Percentiles rank a stretch among this genome's conserved stretches.
phyloP scores from a whole-genome alignment of 1,140 invertebrate species.

The Lithobius niger region DNA sequence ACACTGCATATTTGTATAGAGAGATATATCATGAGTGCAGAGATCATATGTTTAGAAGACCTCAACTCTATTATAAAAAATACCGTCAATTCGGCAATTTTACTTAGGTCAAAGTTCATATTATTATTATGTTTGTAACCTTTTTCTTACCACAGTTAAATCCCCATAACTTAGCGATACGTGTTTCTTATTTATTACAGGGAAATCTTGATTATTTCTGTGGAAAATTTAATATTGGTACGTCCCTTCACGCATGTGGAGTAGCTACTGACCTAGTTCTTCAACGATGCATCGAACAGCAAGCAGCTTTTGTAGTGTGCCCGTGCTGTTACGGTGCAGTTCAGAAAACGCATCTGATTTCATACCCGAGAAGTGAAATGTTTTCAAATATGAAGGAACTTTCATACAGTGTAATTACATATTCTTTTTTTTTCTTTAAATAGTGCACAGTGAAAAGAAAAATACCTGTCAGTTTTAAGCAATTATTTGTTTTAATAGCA shows the following conservation, averaged over 20 bases:
- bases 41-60: too few species aligned
- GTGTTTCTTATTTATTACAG: conserved; percentile 22
- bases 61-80: too few species aligned
- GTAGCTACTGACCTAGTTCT: conserved; percentile 86
- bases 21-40: too few species aligned
- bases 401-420: too few species aligned
- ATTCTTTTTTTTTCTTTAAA: too few species aligned
- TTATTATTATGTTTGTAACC: neutral
- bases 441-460: too few species aligned
- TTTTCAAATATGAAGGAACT: conserved; percentile 38
- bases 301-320: conserved; percentile 74
- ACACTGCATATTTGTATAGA: too few species aligned
- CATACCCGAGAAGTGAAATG: conserved; percentile 44
- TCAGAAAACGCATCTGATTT: conserved; percentile 49
- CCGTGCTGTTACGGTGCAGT: conserved; percentile 91
- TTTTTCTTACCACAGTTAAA: neutral
- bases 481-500: too few species aligned
- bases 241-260: conserved; percentile 85
- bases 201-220: conserved; percentile 38
- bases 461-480: too few species aligned
- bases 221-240: conserved; percentile 56
- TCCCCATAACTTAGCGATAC: neutral
- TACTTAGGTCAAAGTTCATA: too few species aligned
- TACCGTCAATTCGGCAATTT: too few species aligned
- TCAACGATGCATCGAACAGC: conserved; percentile 56